Evolutionary conservation across 2,888 invertebrate genomes (phyloP), one percentile per base, ranked within the genome.

Genomic region (Erebia aethiops): DNA sequence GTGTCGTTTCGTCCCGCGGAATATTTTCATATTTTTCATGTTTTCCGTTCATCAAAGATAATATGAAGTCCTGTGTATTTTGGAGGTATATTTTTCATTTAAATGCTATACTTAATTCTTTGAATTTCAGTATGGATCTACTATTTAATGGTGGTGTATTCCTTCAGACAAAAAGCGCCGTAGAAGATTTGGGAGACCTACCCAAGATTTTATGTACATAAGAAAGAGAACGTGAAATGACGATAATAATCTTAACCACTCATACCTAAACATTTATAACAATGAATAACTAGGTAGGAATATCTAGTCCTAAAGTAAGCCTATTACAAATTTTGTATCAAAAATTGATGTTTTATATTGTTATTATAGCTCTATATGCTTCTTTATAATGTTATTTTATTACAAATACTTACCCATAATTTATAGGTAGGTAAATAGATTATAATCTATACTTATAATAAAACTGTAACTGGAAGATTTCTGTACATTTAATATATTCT

Each of bases 101-200:
- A 13, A 8, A 16, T 46, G 67, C 60, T 67, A 35, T 35, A 35
- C 35, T 35, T 54, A 61, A 67, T 61, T 67, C 63, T 79, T 83
- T 80, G 73, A 60, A 77, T 89, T 90, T 82, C 87, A 89, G 88
- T 86, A 74, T 89, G 89, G 88, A 57, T 69, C 77, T 89, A 89
- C 83, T 89, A 87, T 84, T 70, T 89, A 82, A 80, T 84, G 78
- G 87, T 90, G 75, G 81, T 87, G 77, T 79, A 83, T 79, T 85
- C 86, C 78, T 89, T 83, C 81, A 85, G 83, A 82, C 76, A 72
- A 63, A 78, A 78, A 71, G 13, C 71, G n/a, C 54, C 72, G 61
- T 67, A 72, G 71, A 74, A 64, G 71, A 67, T 71, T 18, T 41
- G 14, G 13, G 13, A 58, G n/a, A 64, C 49, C 62, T 62, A 41